phyloP scores from a whole-genome alignment of 2,113 vertebrate species.

The Dryoscopus gambensis region DNA sequence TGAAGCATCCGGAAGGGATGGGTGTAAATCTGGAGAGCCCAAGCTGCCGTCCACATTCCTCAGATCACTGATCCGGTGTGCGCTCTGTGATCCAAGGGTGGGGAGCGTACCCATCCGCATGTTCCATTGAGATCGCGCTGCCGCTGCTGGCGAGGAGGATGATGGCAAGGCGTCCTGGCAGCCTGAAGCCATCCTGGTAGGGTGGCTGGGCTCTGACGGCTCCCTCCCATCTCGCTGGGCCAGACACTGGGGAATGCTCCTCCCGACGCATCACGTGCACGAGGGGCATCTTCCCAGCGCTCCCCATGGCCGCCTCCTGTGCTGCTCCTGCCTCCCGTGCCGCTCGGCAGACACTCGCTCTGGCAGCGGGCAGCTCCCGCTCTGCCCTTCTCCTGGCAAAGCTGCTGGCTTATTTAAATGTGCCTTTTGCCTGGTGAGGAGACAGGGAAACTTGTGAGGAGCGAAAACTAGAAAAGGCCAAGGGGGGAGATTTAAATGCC shows the following conservation, averaged over 20 bases:
- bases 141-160: background rate
- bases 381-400: background rate
- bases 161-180: background rate
- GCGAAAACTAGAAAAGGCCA: accelerated
- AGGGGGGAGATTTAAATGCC: background rate
- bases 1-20: background rate
- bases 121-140: accelerated
- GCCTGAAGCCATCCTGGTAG: background rate
- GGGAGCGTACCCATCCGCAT: accelerated
- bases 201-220: background rate
- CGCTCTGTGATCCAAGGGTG: background rate
- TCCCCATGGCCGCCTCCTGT: background rate
- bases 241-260: background rate
- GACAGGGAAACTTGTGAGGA: background rate
- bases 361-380: accelerated
- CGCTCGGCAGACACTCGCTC: background rate
- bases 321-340: background rate
- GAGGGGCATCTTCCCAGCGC: background rate
- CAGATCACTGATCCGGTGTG: background rate
- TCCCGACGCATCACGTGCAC: background rate
- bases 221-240: background rate
- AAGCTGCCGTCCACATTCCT: background rate
- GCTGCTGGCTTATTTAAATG: background rate
- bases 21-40: background rate
- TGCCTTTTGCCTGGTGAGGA: background rate